Percentiles rank a stretch among this genome's conserved stretches.
These are phyloP conservation scores for Ceraclea dissimilis DNA, from an alignment of 2,888 invertebrate genomes.

Conservation along the genomic window DNA sequence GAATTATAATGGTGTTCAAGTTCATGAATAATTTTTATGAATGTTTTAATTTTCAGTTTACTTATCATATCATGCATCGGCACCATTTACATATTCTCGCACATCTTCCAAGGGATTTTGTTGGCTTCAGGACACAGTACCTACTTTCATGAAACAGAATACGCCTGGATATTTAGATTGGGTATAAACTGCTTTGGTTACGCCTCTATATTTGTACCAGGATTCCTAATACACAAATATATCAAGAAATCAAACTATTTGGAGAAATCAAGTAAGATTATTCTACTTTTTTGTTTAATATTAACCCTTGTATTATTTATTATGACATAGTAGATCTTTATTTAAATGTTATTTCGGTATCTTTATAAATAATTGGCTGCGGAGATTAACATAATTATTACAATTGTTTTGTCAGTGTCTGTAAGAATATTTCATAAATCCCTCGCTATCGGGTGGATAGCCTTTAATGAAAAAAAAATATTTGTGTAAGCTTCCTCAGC, in stretches of 20 bases:
- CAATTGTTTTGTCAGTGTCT: no score
- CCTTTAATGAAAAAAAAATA: no score
- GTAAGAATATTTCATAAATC: no score
- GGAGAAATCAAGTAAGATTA: conserved; percentile 63
- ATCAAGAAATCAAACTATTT: conserved; percentile 70
- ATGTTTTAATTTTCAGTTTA: conserved; percentile 33
- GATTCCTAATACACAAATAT: conserved; percentile 75
- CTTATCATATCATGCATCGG: conserved; percentile 39
- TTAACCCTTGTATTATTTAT: no score
- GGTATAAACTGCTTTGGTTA: conserved; percentile 80
- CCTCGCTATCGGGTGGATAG: no score
- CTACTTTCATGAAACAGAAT: conserved; percentile 45
- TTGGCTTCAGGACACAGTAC: conserved; percentile 32
- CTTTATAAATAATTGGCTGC: no score
- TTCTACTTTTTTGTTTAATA: no score
- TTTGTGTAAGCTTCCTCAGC: no score
- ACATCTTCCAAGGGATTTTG: conserved; percentile 35
- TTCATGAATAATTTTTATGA: no score
- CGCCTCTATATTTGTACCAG: conserved; percentile 80
- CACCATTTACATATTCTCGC: conserved; percentile 39
- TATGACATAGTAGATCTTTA: conserved; percentile 26
- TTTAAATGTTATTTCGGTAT: no score
- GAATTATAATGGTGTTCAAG: no score
- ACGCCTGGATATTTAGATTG: conserved; percentile 70
- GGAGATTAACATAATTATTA: no score